Conservation (phyloP, 2,113 vertebrate genomes). For the Taxidea taxus region DNA sequence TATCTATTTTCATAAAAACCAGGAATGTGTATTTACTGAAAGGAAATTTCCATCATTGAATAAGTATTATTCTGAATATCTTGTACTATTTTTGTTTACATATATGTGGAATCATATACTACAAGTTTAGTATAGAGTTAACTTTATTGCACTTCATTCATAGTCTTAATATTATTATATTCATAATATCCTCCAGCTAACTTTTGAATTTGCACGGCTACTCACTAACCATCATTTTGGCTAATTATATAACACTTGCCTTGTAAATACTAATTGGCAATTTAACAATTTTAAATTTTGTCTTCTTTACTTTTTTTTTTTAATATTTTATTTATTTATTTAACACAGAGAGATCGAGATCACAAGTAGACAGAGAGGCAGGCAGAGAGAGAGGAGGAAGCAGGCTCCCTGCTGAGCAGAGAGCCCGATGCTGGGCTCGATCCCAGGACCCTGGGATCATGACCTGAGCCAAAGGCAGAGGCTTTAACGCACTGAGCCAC, state of each 20-base stretch:
- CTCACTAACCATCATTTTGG: slow-evolving; percentile 1
- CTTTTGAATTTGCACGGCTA: background rate
- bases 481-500: too few relatives aligned
- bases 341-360: too few relatives aligned
- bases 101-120: background rate
- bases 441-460: too few relatives aligned
- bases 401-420: too few relatives aligned
- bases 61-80: background rate
- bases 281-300: background rate
- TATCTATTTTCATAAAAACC: background rate
- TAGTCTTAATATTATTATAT: background rate
- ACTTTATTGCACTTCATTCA: background rate
- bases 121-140: background rate
- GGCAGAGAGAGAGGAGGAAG: too few relatives aligned
- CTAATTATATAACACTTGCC: background rate
- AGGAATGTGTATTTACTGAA: slow-evolving; percentile 38
- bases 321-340: too few relatives aligned
- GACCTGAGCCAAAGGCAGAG: too few relatives aligned
- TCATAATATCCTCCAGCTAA: background rate
- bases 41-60: slow-evolving; percentile 22
- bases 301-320: slow-evolving; percentile 21
- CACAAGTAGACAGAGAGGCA: too few relatives aligned
- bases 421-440: too few relatives aligned
- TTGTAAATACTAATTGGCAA: background rate
- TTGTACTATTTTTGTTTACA: background rate